Evolutionary conservation across 2,113 vertebrate genomes (phyloP).

Genomic region (Megalops atlanticus): DNA sequence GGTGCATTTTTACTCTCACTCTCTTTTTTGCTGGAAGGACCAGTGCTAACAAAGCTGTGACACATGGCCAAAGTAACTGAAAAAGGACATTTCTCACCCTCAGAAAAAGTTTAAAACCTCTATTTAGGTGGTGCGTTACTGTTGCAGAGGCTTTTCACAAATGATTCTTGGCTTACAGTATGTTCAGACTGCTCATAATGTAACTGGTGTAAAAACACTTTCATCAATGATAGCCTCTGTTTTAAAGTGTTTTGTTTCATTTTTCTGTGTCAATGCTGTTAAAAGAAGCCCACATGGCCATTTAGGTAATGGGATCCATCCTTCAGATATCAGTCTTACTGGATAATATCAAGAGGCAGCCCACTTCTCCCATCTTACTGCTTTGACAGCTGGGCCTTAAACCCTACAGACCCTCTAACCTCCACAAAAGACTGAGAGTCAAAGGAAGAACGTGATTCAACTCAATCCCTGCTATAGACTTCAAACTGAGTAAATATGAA

Average conservation of each 20-base stretch:
- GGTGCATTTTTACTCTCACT: neutral
- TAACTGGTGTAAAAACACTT: too few species aligned
- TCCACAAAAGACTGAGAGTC: neutral
- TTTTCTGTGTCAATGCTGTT: too few species aligned
- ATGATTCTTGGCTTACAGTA: too few species aligned
- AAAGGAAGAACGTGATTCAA: neutral
- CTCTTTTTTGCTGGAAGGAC: neutral
- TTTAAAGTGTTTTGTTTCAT: neutral
- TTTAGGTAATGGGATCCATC: neutral
- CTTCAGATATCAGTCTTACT: neutral
- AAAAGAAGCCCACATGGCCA: too few species aligned
- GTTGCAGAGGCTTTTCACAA: too few species aligned
- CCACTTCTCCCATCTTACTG: neutral
- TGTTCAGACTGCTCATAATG: too few species aligned
- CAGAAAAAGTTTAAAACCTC: neutral
- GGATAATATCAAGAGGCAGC: neutral
- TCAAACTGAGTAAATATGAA: neutral
- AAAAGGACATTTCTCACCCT: too few species aligned
- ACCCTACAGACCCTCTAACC: neutral
- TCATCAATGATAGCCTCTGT: too few species aligned
- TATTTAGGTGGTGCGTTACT: neutral
- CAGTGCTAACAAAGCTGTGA: neutral
- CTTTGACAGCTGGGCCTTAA: neutral
- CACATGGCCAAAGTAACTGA: neutral
- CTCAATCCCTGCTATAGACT: neutral